Percentiles rank a stretch among this genome's conserved stretches.
These are phyloP conservation scores for Brachionichthys hirsutus DNA, from an alignment of 2,113 vertebrate genomes.

Conservation along the genomic window DNA sequence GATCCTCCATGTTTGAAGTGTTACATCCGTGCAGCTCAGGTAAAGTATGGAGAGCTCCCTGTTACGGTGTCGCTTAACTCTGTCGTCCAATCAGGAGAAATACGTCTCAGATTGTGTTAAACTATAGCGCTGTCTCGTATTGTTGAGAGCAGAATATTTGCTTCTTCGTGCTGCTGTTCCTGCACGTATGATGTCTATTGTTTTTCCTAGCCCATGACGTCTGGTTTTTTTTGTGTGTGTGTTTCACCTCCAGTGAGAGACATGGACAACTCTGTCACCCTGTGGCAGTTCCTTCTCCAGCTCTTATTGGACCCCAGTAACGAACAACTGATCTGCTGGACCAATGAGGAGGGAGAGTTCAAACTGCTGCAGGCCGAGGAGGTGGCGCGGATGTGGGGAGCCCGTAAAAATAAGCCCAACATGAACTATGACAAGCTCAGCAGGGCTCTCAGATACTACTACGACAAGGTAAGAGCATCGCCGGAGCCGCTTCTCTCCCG, in stretches of 20 bases:
- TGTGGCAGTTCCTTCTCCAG: slow-evolving; percentile 99
- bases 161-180: too few species aligned
- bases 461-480: slow-evolving; percentile 86
- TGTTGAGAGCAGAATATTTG: too few species aligned
- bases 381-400: slow-evolving; percentile 96
- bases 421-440: slow-evolving; percentile 99
- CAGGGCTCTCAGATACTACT: slow-evolving; percentile 97
- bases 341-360: slow-evolving; percentile 93
- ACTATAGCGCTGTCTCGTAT: too few species aligned
- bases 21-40: too few species aligned
- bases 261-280: slow-evolving; percentile 98
- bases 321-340: slow-evolving; percentile 95
- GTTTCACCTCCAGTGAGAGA: slow-evolving; percentile 63
- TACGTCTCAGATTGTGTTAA: background rate
- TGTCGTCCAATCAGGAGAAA: too few species aligned
- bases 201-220: too few species aligned
- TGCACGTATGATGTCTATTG: too few species aligned
- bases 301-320: slow-evolving; percentile 91
- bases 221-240: slow-evolving; percentile 11
- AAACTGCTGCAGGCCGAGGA: slow-evolving; percentile 97
- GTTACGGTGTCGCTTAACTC: too few species aligned
- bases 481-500: too few species aligned
- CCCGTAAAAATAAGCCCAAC: slow-evolving; percentile 96
- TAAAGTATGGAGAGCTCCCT: too few species aligned
- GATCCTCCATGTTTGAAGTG: background rate